A percentile compares a stretch with the other conserved stretches of the same genome.
These are phyloP conservation scores for Hanleya hanleyi DNA, from an alignment of 2,888 invertebrate species.

Conservation along the genomic window DNA sequence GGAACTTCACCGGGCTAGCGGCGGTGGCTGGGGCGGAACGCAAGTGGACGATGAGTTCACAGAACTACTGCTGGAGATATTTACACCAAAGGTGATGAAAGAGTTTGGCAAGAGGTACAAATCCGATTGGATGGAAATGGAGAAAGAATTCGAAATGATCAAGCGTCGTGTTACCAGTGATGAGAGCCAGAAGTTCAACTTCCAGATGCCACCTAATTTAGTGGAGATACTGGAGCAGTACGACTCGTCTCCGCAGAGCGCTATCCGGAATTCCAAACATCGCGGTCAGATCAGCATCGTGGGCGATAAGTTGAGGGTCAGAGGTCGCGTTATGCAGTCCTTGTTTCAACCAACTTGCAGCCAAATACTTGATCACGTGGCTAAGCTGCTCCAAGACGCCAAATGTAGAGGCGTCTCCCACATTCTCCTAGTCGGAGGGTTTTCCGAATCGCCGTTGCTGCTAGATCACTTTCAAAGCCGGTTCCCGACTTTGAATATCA, in stretches of 20 bases:
- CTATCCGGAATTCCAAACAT: not conserved
- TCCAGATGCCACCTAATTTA: constrained; percentile 15
- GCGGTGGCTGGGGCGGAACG: constrained; percentile 1
- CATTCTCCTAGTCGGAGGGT: constrained; percentile 11
- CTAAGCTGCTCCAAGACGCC: constrained; percentile 4
- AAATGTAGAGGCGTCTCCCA: constrained; percentile 6
- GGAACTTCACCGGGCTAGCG: constrained; percentile 10
- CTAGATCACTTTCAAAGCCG: constrained; percentile 12
- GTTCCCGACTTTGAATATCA: constrained; percentile 16
- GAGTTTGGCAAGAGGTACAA: constrained; percentile 9
- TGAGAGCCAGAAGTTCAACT: constrained; percentile 11
- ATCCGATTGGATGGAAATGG: constrained; percentile 25
- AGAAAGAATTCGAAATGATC: constrained; percentile 33
- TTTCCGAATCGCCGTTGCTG: constrained; percentile 35
- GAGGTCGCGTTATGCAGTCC: not conserved
- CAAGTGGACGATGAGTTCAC: constrained; percentile 32
- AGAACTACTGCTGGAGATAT: constrained; percentile 27
- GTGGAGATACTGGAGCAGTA: not conserved
- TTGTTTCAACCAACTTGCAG: constrained; percentile 19
- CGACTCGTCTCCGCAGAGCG: not conserved
- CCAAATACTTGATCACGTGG: constrained; percentile 10
- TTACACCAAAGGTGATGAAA: constrained; percentile 20
- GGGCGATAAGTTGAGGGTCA: not conserved
- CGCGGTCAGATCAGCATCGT: not conserved
- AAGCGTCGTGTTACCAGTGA: constrained; percentile 26